Evolutionary conservation across 1,140 invertebrate species (phyloP).

Genomic region (Idris sp.): DNA sequence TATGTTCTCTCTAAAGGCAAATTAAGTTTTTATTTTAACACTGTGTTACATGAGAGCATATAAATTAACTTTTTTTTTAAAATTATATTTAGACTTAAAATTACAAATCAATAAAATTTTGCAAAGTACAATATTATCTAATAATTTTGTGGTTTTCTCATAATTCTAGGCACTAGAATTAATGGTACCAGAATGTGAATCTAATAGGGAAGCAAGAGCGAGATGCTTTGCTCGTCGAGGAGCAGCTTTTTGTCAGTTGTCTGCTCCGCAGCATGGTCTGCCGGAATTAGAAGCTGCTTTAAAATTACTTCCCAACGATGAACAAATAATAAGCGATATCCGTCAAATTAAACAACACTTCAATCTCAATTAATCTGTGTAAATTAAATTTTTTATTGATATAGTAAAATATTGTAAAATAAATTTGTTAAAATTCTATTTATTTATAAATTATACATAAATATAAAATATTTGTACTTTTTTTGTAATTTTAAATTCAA

Average conservation of each 20-base stretch:
- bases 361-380: neutral
- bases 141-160: no score
- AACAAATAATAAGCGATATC: neutral
- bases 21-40: no score
- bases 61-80: neutral
- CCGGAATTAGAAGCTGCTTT: slow-evolving; percentile 86
- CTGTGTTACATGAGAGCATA: no score
- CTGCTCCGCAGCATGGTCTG: slow-evolving; percentile 85
- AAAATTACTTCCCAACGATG: slow-evolving; percentile 78
- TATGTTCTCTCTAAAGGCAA: no score
- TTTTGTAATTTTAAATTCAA: neutral
- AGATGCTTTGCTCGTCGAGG: slow-evolving; percentile 85
- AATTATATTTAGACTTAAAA: no score
- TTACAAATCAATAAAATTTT: no score
- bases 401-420: no score
- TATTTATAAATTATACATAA: neutral
- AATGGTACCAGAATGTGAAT: slow-evolving; percentile 83
- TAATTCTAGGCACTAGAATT: slow-evolving; percentile 83
- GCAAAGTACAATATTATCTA: no score
- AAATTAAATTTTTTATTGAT: no score
- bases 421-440: no score
- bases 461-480: neutral
- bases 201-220: slow-evolving; percentile 84
- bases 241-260: slow-evolving; percentile 84
- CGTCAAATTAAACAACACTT: slow-evolving; percentile 5